Conservation (phyloP, 2,797 vertebrate genomes). For the Amniataba percoides region DNA sequence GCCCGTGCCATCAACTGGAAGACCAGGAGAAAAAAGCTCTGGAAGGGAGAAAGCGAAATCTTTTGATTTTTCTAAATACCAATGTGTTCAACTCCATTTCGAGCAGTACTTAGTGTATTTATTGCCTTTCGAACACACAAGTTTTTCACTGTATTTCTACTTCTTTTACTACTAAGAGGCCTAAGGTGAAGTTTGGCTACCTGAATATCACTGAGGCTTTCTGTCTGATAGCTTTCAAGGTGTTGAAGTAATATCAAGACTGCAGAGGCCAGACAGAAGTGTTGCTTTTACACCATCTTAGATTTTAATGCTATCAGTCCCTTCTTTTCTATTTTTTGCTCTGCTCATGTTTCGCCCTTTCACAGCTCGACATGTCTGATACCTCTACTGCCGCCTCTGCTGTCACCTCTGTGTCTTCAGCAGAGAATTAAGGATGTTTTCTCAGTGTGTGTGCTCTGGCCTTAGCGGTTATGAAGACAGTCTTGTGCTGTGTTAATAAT, state of each 20-base stretch:
- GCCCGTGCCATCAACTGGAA: constrained; percentile 2
- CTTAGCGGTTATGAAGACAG: constrained; percentile 25
- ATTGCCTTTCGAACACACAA: constrained; percentile 10
- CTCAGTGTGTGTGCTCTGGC: constrained; percentile 29
- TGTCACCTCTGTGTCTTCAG: not conserved
- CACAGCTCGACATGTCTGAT: not conserved
- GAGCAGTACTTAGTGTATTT: not conserved
- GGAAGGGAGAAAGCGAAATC: not conserved
- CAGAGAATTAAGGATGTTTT: constrained; percentile 24
- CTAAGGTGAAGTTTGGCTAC: constrained; percentile 7
- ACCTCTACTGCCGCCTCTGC: not conserved
- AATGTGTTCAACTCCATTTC: not conserved
- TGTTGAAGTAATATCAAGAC: constrained; percentile 79
- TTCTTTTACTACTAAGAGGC: not conserved
- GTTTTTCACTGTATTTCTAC: not conserved
- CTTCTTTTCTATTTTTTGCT: not conserved
- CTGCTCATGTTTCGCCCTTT: not conserved
- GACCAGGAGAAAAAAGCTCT: constrained; percentile 19
- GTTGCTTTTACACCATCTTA: not conserved
- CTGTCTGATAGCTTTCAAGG: constrained; percentile 20
- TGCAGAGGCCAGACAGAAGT: constrained; percentile 73
- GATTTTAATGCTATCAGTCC: not conserved
- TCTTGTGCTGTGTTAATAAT: constrained; percentile 24
- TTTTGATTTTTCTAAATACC: not conserved
- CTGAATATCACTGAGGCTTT: not conserved